These are phyloP conservation scores for Pteronura brasiliensis DNA, from an alignment of 2,113 vertebrate species.

Conservation along the genomic window DNA sequence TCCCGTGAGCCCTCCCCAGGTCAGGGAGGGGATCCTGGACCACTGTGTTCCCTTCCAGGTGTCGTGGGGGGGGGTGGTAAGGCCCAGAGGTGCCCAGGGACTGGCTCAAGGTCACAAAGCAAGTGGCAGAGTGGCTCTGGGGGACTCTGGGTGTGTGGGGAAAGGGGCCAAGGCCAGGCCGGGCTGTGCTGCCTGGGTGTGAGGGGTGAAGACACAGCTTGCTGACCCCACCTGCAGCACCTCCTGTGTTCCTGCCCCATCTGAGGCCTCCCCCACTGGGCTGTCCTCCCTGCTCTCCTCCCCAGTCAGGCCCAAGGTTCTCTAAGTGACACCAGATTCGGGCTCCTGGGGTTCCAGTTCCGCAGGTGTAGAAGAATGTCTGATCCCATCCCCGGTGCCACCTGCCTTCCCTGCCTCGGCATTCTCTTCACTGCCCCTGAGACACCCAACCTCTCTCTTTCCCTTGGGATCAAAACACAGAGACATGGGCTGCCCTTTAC, in stretches of 20 bases:
- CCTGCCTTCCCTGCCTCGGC: not conserved
- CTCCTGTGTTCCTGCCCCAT: not conserved
- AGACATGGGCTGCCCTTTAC: not conserved
- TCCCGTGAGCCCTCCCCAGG: not conserved
- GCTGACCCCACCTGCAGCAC: no score
- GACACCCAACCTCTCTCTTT: not conserved
- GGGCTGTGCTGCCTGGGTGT: no score
- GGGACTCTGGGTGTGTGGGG: not conserved
- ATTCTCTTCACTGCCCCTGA: not conserved
- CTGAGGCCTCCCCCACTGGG: not conserved
- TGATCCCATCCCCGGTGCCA: not conserved
- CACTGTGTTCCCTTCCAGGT: conserved; percentile 62
- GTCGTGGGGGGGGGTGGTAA: not conserved
- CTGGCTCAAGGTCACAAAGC: not conserved
- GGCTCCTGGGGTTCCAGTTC: not conserved
- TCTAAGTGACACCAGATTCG: no score
- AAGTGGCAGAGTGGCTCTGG: not conserved
- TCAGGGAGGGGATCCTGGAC: not conserved
- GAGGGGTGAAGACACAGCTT: not conserved
- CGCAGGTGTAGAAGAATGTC: not conserved
- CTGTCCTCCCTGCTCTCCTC: not conserved
- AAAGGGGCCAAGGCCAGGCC: no score
- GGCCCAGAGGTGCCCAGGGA: not conserved
- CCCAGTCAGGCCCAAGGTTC: not conserved
- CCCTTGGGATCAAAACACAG: not conserved